Conservation (phyloP, 2,888 invertebrate genomes). For the Agelastica alni region DNA sequence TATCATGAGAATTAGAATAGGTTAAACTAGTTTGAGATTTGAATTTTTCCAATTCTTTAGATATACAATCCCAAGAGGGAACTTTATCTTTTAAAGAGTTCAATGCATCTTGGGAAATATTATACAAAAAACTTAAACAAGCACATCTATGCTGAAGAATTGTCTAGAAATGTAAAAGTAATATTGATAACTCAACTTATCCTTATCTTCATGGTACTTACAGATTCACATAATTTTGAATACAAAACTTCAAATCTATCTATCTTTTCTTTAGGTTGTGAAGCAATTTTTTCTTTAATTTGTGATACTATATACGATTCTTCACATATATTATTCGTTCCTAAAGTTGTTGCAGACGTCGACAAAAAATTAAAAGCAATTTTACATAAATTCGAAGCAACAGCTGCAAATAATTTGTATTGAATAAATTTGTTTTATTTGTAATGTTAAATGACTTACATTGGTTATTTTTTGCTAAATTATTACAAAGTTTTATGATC, state of each 20-base stretch:
- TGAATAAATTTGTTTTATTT: not conserved
- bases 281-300: slow-evolving; percentile 41
- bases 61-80: slow-evolving; percentile 35
- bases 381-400: slow-evolving; percentile 40
- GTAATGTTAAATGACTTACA: slow-evolving; percentile 30
- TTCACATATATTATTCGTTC: slow-evolving; percentile 37
- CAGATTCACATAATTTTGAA: slow-evolving; percentile 49
- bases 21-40: slow-evolving; percentile 36
- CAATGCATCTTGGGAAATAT: slow-evolving; percentile 34
- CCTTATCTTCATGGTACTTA: too few species aligned
- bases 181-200: too few species aligned
- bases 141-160: slow-evolving; percentile 48
- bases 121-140: slow-evolving; percentile 46
- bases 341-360: slow-evolving; percentile 26
- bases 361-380: slow-evolving; percentile 44
- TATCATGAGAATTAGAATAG: slow-evolving; percentile 44
- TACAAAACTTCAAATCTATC: slow-evolving; percentile 51
- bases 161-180: slow-evolving; percentile 39
- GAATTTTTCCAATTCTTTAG: slow-evolving; percentile 43
- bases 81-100: slow-evolving; percentile 28
- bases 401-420: slow-evolving; percentile 38
- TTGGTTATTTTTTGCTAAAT: slow-evolving; percentile 48
- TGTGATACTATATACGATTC: slow-evolving; percentile 46
- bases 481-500: slow-evolving; percentile 49
- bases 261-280: slow-evolving; percentile 42